Evolutionary conservation across 2,888 invertebrate genomes (phyloP).

Genomic region (Thymelicus lineola): DNA sequence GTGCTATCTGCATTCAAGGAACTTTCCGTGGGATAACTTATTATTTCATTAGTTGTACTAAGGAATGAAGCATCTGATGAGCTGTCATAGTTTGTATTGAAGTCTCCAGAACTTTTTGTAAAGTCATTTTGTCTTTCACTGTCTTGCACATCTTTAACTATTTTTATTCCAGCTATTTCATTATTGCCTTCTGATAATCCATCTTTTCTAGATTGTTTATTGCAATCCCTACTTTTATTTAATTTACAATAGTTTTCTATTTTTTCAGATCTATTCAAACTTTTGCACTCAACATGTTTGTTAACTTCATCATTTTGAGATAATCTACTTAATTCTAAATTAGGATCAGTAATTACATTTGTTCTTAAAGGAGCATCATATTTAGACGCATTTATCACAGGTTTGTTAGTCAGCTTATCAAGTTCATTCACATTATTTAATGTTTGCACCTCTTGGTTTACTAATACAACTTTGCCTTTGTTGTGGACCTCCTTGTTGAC

Average conservation of each 20-base stretch:
- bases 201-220: constrained; percentile 60
- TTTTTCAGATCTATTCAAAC: constrained; percentile 78
- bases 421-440: constrained; percentile 55
- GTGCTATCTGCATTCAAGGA: constrained; percentile 48
- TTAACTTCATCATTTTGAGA: constrained; percentile 62
- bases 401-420: constrained; percentile 63
- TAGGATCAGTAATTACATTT: constrained; percentile 71
- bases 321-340: constrained; percentile 72
- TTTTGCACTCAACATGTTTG: constrained; percentile 58
- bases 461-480: constrained; percentile 59
- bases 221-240: constrained; percentile 79
- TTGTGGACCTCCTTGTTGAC: constrained; percentile 51
- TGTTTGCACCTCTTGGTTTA: constrained; percentile 69
- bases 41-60: constrained; percentile 62
- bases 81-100: constrained; percentile 56
- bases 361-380: constrained; percentile 68
- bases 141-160: constrained; percentile 38
- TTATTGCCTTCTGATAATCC: constrained; percentile 50
- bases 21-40: constrained; percentile 53
- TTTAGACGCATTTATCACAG: constrained; percentile 78
- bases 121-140: constrained; percentile 41
- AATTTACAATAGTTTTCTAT: constrained; percentile 82
- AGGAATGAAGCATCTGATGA: constrained; percentile 71
- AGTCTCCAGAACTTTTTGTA: constrained; percentile 47
- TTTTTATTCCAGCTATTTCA: constrained; percentile 28